Conservation (phyloP, 1,140 invertebrate genomes). For the Phortica variegata region DNA sequence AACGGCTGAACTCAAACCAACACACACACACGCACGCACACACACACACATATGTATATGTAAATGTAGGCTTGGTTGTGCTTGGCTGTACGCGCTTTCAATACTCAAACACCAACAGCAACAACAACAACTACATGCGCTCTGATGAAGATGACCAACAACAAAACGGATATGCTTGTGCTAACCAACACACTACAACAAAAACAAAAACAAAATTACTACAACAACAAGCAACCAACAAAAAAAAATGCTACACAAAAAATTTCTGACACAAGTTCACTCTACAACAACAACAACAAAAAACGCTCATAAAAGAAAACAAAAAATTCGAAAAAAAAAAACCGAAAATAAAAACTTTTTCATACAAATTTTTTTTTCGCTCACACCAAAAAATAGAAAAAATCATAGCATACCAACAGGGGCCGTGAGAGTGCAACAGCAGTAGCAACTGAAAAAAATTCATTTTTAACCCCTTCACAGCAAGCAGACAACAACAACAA, state of each 20-base stretch:
- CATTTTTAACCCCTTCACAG: slow-evolving; percentile 49
- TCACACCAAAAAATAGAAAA: slow-evolving; percentile 9
- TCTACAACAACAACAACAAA: slow-evolving; percentile 42
- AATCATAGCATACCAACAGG: too few species aligned
- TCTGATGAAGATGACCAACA: slow-evolving; percentile 51
- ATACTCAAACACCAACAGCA: too few species aligned
- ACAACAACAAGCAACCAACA: slow-evolving; percentile 16
- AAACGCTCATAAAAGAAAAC: slow-evolving; percentile 32
- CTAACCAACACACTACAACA: slow-evolving; percentile 11
- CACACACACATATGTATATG: slow-evolving; percentile 21
- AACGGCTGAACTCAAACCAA: slow-evolving; percentile 7
- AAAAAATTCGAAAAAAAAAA: slow-evolving; percentile 37
- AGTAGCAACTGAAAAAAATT: slow-evolving; percentile 49
- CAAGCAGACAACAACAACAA: slow-evolving; percentile 11
- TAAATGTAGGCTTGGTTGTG: too few species aligned
- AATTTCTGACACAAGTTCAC: slow-evolving; percentile 24
- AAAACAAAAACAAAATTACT: slow-evolving; percentile 7
- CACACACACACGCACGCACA: slow-evolving; percentile 3
- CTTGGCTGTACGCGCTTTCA: too few species aligned
- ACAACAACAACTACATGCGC: too few species aligned
- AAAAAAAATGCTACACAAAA: neutral
- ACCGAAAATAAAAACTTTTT: slow-evolving; percentile 15
- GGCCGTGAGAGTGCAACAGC: too few species aligned
- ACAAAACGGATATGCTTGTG: slow-evolving; percentile 35
- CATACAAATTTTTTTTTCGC: slow-evolving; percentile 31